Percentiles rank a stretch among this genome's conserved stretches.
Evolutionary conservation across 2,797 vertebrate genomes (phyloP).

Genomic region (Setipinna tenuifilis): DNA sequence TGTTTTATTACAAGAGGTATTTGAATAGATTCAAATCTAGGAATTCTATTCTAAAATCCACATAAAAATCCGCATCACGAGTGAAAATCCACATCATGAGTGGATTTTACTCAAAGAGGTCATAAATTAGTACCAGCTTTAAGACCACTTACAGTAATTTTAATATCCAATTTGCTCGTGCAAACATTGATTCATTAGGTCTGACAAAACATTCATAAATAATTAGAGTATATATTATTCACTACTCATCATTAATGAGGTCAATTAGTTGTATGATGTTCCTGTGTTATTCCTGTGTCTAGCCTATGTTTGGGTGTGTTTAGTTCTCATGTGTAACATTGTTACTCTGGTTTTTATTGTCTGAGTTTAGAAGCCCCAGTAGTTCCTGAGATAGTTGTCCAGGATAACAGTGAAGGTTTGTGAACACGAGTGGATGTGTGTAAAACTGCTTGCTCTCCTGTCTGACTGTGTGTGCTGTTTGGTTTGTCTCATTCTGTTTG

Average conservation of each 20-base stretch:
- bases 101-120: no score
- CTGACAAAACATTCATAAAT: no score
- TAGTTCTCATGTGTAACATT: slow-evolving; percentile 60
- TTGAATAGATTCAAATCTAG: no score
- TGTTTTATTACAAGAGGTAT: neutral
- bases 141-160: no score
- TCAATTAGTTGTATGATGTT: neutral
- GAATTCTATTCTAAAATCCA: no score
- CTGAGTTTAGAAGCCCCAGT: slow-evolving; percentile 60
- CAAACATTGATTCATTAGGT: no score
- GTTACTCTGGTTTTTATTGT: slow-evolving; percentile 67
- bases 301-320: neutral
- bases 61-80: no score
- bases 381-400: slow-evolving; percentile 73
- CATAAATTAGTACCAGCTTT: no score
- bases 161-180: no score
- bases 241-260: neutral
- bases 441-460: neutral
- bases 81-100: no score
- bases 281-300: neutral
- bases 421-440: slow-evolving; percentile 55
- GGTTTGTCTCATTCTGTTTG: neutral
- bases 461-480: slow-evolving; percentile 18
- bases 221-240: no score
- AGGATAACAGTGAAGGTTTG: slow-evolving; percentile 83